These are phyloP conservation scores for Halesus radiatus DNA, from an alignment of 1,140 invertebrate genomes.

Conservation along the genomic window DNA sequence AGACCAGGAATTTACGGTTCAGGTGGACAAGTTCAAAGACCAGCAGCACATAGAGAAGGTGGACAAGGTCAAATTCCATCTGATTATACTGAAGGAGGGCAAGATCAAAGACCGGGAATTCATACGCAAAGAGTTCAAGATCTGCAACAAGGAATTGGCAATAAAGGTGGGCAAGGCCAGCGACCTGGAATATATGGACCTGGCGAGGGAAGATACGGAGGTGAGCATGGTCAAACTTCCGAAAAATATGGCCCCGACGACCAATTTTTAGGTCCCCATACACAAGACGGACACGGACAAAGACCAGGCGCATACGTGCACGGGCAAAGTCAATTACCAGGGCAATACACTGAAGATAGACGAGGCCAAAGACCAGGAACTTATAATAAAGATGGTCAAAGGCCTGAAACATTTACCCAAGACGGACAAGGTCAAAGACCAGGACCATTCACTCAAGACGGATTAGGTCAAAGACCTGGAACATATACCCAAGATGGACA, in stretches of 20 bases:
- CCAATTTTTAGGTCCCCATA: background rate
- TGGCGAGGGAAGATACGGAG: background rate
- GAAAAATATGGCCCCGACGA: background rate
- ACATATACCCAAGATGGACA: background rate
- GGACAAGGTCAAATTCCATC: background rate
- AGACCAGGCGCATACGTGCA: background rate
- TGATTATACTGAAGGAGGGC: background rate
- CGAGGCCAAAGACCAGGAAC: background rate
- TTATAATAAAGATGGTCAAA: background rate
- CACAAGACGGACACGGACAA: background rate
- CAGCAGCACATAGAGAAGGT: background rate
- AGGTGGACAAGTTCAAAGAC: background rate
- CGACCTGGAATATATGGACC: background rate
- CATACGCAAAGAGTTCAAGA: background rate
- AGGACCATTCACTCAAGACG: background rate
- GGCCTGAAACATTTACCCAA: background rate
- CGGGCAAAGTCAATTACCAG: too few relatives aligned
- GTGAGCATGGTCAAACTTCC: background rate
- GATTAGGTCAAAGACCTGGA: too few relatives aligned
- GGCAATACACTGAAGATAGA: too few relatives aligned
- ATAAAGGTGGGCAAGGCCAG: background rate
- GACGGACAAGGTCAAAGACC: background rate
- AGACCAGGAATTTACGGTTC: constrained; percentile 1
- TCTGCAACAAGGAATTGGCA: background rate
- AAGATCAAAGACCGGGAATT: background rate